phyloP scores from a whole-genome alignment of 2,797 vertebrate species.

The Schizopygopsis pylzovi region DNA sequence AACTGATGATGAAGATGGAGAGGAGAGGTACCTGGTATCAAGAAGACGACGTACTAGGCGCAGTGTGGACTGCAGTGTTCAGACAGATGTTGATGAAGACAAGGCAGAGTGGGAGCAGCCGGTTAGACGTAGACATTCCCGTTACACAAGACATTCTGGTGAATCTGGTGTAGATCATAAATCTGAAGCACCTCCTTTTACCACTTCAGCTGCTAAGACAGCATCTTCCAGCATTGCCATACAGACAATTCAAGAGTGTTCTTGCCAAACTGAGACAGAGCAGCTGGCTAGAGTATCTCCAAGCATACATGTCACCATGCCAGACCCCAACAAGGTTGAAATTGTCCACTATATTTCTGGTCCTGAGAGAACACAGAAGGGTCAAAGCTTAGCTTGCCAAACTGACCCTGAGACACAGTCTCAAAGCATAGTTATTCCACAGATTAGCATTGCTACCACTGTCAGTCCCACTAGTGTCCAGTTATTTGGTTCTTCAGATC shows the following conservation, averaged over 20 bases:
- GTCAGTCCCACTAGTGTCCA: constrained; percentile 87
- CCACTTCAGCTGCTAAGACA: constrained; percentile 67
- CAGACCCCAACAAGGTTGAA: constrained; percentile 92
- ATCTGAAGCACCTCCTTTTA: constrained; percentile 68
- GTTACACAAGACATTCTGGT: constrained; percentile 85
- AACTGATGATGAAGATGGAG: constrained; percentile 95
- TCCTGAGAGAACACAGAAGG: constrained; percentile 92
- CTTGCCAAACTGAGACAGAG: constrained; percentile 94
- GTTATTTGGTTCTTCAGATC: constrained; percentile 84
- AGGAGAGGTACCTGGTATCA: constrained; percentile 90
- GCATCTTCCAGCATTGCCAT: constrained; percentile 88
- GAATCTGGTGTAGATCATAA: constrained; percentile 82
- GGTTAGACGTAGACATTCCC: constrained; percentile 88
- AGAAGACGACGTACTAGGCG: constrained; percentile 86
- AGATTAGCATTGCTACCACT: constrained; percentile 89
- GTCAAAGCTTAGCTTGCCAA: constrained; percentile 96
- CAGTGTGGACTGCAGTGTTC: constrained; percentile 94
- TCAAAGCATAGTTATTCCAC: constrained; percentile 88
- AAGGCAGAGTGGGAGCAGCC: constrained; percentile 93
- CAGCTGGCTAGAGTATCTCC: constrained; percentile 90
- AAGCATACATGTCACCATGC: constrained; percentile 91
- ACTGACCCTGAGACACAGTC: constrained; percentile 91
- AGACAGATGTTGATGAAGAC: constrained; percentile 93
- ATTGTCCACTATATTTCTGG: constrained; percentile 97
- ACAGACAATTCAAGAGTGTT: constrained; percentile 96